These are phyloP conservation scores for Lithophane leautieri DNA, from an alignment of 2,888 invertebrate species.

Conservation along the genomic window DNA sequence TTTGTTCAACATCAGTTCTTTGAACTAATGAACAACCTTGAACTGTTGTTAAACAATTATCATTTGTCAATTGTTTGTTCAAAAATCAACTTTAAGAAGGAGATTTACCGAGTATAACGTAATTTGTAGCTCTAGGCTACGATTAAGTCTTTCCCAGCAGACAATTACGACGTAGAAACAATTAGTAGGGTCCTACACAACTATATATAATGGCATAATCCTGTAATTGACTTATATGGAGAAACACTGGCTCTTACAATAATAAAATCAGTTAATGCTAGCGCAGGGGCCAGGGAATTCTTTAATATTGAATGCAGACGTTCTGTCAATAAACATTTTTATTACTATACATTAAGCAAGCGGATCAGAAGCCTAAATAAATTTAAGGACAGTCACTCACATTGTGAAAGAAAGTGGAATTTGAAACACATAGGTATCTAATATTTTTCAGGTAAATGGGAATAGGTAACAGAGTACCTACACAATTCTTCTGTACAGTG, in stretches of 20 bases:
- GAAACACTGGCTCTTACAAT: not conserved
- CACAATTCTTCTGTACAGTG: not conserved
- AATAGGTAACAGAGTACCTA: not conserved
- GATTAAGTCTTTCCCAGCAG: constrained; percentile 4
- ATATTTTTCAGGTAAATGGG: not conserved
- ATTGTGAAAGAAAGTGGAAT: not conserved
- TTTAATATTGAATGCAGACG: not conserved
- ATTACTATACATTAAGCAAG: not conserved
- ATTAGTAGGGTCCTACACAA: not conserved
- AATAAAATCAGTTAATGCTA: not conserved
- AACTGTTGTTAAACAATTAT: not conserved
- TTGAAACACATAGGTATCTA: not conserved
- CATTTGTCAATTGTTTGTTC: not conserved
- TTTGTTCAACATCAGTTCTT: constrained; percentile 40
- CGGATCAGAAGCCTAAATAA: not conserved
- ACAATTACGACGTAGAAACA: not conserved
- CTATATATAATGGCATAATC: not conserved
- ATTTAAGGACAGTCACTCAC: not conserved
- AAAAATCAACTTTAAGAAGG: not conserved
- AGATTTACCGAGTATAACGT: not conserved
- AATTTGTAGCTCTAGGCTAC: not conserved
- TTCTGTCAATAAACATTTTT: too few species aligned
- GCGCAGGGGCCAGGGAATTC: not conserved
- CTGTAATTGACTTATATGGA: not conserved
- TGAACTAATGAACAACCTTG: constrained; percentile 25